Evolutionary conservation across 2,797 vertebrate species (phyloP), one percentile per base, ranked within the genome.

Genomic region (Sandelia bainsii): DNA sequence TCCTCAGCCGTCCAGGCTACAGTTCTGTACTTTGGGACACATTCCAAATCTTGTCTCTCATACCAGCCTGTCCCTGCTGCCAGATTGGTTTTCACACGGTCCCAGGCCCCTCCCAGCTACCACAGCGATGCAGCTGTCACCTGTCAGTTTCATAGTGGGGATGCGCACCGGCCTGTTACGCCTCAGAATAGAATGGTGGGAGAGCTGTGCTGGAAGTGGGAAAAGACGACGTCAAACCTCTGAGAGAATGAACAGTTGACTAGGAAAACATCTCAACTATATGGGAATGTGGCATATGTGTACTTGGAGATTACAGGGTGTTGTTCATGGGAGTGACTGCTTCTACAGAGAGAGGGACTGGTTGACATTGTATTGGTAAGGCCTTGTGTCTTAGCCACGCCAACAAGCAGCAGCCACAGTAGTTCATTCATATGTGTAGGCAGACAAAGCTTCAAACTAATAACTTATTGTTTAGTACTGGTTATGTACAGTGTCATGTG

Each of bases 91-190:
- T 94, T 91, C 91, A 87, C 87, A 90, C 90, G 49, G 77, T 90
- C 84, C 71, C 54, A 20, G 80, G 88, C 83, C 87, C 81, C 89
- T 88, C 92, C 91, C 89, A 85, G 85, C 85, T 81, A 80, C 92
- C 91, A 86, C 69, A 62, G 91, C 80, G 85, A 90, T 73, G 75
- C 93, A 94, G 92, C 93, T 94, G 93, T 93, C 93, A 93, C 91
- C 92, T 94, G 93, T 94, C 94, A 92, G 71, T 94, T 92, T 75
- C 81, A 29, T 71, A 68, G 85, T 65, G 49, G 85, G 87, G 87
- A 89, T 79, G 82, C 80, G 37, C 76, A 27, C 62, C 29, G 79
- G 88, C 86, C 86, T 81, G 82, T 88, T 80, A 80, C 68, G 62
- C 81, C 93, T 85, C 80, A 91, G 91, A 93, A 93, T 92, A 92